Conservation (phyloP, 2,888 invertebrate genomes). For the Zygothrica quintamaculata region DNA sequence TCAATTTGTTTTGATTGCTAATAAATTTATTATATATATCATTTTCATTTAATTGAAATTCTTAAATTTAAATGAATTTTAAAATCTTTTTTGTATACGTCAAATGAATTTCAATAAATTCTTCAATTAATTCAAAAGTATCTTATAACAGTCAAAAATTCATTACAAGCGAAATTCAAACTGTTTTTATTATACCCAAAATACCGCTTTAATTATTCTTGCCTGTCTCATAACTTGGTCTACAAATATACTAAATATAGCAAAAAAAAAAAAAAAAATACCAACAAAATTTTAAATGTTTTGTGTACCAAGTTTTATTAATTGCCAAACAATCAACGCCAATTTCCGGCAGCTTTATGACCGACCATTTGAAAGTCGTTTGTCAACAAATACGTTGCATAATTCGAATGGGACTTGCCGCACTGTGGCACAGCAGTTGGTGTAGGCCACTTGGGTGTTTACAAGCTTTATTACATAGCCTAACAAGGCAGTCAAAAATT, state of each 20-base stretch:
- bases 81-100: background rate
- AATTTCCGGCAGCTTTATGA: slow-evolving; percentile 73
- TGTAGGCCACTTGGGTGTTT: slow-evolving; percentile 36
- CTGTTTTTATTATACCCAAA: too few species aligned
- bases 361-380: slow-evolving; percentile 72
- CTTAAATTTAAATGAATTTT: background rate
- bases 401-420: slow-evolving; percentile 41
- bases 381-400: slow-evolving; percentile 77
- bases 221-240: slow-evolving; percentile 1
- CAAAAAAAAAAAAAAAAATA: too few species aligned
- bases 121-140: too few species aligned
- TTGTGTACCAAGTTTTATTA: slow-evolving; percentile 65
- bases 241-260: too few species aligned
- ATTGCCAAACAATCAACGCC: slow-evolving; percentile 74
- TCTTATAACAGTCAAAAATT: too few species aligned
- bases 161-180: too few species aligned
- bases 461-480: slow-evolving; percentile 56
- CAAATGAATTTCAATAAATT: too few species aligned
- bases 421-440: background rate
- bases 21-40: too few species aligned
- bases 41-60: background rate
- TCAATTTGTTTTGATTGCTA: too few species aligned
- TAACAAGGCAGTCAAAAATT: slow-evolving; percentile 73
- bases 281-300: slow-evolving; percentile 11
- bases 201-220: too few species aligned